These are phyloP conservation scores for Hemicrepidius hirtus DNA, from an alignment of 2,888 invertebrate species.

Conservation along the genomic window DNA sequence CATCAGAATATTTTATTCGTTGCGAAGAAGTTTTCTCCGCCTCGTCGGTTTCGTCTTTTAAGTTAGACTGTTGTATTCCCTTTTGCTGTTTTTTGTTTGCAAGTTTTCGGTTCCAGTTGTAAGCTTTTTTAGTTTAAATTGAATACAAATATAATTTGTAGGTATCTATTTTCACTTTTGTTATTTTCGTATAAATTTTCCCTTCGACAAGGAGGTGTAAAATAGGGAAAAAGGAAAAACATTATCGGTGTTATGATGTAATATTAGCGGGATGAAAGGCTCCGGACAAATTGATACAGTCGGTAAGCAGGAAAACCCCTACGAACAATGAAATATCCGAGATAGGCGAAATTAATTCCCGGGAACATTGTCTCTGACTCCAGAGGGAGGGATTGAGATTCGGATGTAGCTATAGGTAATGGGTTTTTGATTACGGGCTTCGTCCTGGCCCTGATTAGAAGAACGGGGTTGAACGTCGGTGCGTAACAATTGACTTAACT, in stretches of 20 bases:
- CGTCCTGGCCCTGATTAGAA: slow-evolving; percentile 61
- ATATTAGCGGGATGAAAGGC: slow-evolving; percentile 53
- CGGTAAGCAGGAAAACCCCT: slow-evolving; percentile 52
- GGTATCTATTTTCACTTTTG: slow-evolving; percentile 32
- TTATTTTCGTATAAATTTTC: slow-evolving; percentile 12
- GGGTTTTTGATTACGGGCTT: slow-evolving; percentile 68
- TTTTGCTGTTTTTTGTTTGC: slow-evolving; percentile 49
- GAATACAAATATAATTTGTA: slow-evolving; percentile 60
- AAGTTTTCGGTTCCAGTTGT: slow-evolving; percentile 52
- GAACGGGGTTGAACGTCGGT: slow-evolving; percentile 59
- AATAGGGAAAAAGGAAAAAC: slow-evolving; percentile 27
- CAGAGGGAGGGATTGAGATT: slow-evolving; percentile 49
- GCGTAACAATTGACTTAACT: slow-evolving; percentile 64
- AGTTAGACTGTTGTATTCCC: slow-evolving; percentile 43
- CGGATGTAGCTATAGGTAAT: slow-evolving; percentile 62
- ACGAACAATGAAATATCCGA: slow-evolving; percentile 55
- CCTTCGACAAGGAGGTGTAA: slow-evolving; percentile 12
- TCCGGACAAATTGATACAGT: slow-evolving; percentile 57
- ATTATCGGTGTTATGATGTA: slow-evolving; percentile 48
- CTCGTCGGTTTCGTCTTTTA: slow-evolving; percentile 52
- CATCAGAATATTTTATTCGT: slow-evolving; percentile 61
- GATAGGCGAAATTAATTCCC: slow-evolving; percentile 56
- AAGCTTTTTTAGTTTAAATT: slow-evolving; percentile 58
- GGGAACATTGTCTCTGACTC: slow-evolving; percentile 55
- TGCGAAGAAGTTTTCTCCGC: slow-evolving; percentile 59